Evolutionary conservation across 2,888 invertebrate genomes (phyloP), one percentile per base, ranked within the genome.

Genomic region (Pogonocherus hispidulus): DNA sequence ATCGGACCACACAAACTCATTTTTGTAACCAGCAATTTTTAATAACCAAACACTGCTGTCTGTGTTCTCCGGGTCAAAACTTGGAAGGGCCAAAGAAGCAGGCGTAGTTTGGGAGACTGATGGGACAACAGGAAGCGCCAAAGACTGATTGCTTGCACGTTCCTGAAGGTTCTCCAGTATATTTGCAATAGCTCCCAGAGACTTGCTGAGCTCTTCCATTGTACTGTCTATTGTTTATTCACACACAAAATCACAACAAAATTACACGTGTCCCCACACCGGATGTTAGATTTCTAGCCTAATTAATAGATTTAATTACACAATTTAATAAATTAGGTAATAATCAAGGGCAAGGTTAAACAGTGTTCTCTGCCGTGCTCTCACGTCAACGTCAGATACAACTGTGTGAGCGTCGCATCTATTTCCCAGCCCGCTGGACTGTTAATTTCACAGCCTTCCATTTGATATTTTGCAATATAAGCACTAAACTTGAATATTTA

Each of bases 1-100:
- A 41, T 67, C 67, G 4, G 63, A 57, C 68, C 64, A 68, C 11
- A 57, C 68, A 64, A 68, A 65, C 46, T 68, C 57, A 22, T 20
- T 27, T 65, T 65, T 68, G 20, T 68, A 68, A 23, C 68, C 64
- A n/a, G 57, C 57, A 57, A 64, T 65, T 68, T 68, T 68, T 22
- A 6, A 35, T 14, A 68, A 41, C 68, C 64, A 68, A 41, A 44
- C 46, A 46, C 44, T 27, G 37, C 55, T 67, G 56, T 67, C 63
- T 14, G 56, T 67, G 14, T 14, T 56, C 9, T 67, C 63, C 6
- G 47, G 47, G n/a, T 47, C 47, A 11, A 47, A 47, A 20, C 47
- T 47, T 9, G 47, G 47, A 47, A 47, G 47, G 47, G 47, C 47
- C 47, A 47, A 47, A 19, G 47, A 47, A 47, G n/a, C 22, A 22